Conservation (phyloP, 2,797 vertebrate species). For the Tarsius wallacei region DNA sequence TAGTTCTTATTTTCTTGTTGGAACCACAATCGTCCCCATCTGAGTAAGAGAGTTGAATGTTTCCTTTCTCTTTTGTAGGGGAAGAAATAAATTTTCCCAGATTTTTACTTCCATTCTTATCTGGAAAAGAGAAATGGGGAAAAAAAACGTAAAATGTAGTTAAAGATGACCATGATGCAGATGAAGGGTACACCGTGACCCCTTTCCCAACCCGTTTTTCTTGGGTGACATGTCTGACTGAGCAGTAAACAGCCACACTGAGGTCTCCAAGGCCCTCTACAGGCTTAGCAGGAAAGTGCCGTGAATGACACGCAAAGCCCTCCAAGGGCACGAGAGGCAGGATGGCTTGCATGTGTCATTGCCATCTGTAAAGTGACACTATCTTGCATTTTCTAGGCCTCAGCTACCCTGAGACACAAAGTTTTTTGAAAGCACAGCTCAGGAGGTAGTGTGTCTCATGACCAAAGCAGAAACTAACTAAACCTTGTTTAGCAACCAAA, state of each 20-base stretch:
- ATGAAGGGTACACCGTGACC: accelerated
- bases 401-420: background rate
- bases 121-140: constrained; percentile 86
- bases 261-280: background rate
- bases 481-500: background rate
- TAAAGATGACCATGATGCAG: background rate
- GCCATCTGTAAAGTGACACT: accelerated
- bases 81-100: constrained; percentile 95
- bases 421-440: background rate
- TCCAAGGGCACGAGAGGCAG: background rate
- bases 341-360: accelerated
- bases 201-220: background rate
- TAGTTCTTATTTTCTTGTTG: constrained; percentile 91
- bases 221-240: background rate
- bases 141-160: background rate
- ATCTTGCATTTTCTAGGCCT: background rate
- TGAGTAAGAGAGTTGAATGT: constrained; percentile 94
- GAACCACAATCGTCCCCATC: constrained; percentile 93
- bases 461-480: background rate
- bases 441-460: background rate
- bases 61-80: constrained; percentile 92
- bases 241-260: background rate
- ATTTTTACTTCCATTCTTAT: constrained; percentile 89
- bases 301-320: accelerated
- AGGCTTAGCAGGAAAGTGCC: background rate